phyloP scores from a whole-genome alignment of 2,797 vertebrate genomes.

The Falco peregrinus region DNA sequence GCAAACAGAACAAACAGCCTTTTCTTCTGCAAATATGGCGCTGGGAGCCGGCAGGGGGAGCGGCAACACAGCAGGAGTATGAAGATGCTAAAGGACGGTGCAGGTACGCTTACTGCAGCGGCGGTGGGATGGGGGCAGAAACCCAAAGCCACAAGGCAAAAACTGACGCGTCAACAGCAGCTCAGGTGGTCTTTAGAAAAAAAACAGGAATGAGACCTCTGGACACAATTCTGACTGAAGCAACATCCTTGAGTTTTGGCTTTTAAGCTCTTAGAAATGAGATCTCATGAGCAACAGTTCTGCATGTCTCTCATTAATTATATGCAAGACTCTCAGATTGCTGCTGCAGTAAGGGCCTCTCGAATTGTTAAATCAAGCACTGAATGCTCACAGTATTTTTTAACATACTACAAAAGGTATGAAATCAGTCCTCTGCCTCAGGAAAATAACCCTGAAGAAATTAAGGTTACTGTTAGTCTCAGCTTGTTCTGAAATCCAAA shows the following conservation, averaged over 20 bases:
- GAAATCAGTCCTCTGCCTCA: neutral
- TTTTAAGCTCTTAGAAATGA: neutral
- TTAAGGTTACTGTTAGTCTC: neutral
- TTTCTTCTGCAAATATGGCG: neutral
- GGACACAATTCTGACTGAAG: neutral
- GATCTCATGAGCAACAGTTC: neutral
- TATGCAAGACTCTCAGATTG: neutral
- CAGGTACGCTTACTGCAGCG: neutral
- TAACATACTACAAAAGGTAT: neutral
- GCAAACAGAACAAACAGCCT: fast-evolving
- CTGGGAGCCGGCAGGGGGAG: neutral
- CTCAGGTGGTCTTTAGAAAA: neutral
- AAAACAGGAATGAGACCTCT: neutral
- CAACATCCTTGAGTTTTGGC: neutral
- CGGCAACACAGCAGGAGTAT: neutral
- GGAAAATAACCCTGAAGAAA: conserved; percentile 3
- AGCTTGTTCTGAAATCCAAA: conserved; percentile 21
- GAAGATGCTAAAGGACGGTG: neutral
- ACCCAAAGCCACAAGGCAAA: neutral
- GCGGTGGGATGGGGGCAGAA: neutral
- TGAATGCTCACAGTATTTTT: neutral
- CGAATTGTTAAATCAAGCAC: neutral
- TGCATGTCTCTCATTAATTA: neutral
- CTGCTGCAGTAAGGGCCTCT: neutral
- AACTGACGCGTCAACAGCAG: neutral